phyloP scores from a whole-genome alignment of 1,140 invertebrate species.

The Heliconius congener region DNA sequence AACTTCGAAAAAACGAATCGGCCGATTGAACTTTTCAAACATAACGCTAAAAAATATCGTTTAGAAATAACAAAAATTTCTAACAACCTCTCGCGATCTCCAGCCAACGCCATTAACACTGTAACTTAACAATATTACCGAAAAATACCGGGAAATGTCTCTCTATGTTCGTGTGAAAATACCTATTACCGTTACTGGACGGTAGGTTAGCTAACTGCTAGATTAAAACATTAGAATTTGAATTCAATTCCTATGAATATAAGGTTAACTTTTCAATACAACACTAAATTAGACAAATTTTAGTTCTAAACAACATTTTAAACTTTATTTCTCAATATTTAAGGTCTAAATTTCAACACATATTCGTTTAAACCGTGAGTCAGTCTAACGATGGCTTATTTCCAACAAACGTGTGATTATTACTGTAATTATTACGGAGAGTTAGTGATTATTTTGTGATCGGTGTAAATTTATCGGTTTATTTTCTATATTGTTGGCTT shows the following conservation, averaged over 20 bases:
- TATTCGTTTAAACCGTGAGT: slow-evolving; percentile 22
- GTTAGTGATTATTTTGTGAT: slow-evolving; percentile 35
- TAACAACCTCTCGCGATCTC: slow-evolving; percentile 39
- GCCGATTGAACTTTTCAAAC: background rate
- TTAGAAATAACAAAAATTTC: slow-evolving; percentile 26
- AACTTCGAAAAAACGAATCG: background rate
- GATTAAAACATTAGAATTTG: background rate
- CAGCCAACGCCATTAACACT: slow-evolving; percentile 31
- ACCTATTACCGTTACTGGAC: slow-evolving; percentile 39
- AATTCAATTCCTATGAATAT: background rate
- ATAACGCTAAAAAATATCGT: background rate
- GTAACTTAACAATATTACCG: slow-evolving; percentile 34
- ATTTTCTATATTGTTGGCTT: slow-evolving; percentile 31
- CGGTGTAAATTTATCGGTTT: slow-evolving; percentile 39
- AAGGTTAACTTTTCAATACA: background rate
- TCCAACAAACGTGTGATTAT: slow-evolving; percentile 36
- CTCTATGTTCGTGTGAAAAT: slow-evolving; percentile 42
- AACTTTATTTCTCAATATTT: background rate
- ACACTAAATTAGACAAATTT: background rate
- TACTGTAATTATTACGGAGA: slow-evolving; percentile 36
- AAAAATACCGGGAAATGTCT: slow-evolving; percentile 41
- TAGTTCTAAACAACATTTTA: background rate
- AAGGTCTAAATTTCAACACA: background rate
- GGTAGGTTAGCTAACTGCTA: slow-evolving; percentile 7
- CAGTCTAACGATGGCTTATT: slow-evolving; percentile 37